These are phyloP conservation scores for Dasyurus viverrinus DNA, from an alignment of 2,113 vertebrate genomes.

Conservation along the genomic window DNA sequence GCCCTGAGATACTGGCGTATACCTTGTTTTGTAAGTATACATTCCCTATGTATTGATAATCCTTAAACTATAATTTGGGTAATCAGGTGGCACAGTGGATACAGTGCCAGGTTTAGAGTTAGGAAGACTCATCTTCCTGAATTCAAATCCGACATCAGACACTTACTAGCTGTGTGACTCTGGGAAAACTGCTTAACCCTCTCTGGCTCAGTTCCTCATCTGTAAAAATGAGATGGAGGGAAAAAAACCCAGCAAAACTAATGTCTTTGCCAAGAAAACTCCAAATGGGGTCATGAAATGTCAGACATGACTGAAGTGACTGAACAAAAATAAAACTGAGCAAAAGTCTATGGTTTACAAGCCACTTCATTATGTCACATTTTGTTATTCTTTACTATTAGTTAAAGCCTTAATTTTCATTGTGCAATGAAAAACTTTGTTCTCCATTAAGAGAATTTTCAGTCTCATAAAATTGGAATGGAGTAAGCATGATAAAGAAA, in stretches of 20 bases:
- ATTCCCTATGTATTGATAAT: not conserved
- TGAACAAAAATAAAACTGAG: not conserved
- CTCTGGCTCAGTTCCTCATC: not conserved
- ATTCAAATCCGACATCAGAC: not conserved
- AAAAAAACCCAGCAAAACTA: not conserved
- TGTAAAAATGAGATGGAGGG: not conserved
- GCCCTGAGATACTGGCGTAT: not conserved
- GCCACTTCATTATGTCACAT: not conserved
- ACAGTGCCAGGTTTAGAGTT: not conserved
- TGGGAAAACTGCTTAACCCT: not conserved
- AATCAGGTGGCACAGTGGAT: not conserved
- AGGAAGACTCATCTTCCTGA: not conserved
- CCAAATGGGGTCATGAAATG: not conserved
- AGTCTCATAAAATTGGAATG: not conserved
- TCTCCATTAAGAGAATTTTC: not conserved
- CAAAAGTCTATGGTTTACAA: not conserved
- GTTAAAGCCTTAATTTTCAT: not conserved
- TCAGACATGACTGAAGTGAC: not conserved
- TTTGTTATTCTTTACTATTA: not conserved
- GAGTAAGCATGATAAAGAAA: not conserved
- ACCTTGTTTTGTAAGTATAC: not conserved
- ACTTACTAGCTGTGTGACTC: not conserved
- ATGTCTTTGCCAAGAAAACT: not conserved
- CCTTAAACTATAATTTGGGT: not conserved
- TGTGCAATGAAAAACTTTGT: not conserved